Percentiles rank a stretch among this genome's conserved stretches.
phyloP scores from a whole-genome alignment of 2,797 vertebrate genomes.

The Acanthis flammea region DNA sequence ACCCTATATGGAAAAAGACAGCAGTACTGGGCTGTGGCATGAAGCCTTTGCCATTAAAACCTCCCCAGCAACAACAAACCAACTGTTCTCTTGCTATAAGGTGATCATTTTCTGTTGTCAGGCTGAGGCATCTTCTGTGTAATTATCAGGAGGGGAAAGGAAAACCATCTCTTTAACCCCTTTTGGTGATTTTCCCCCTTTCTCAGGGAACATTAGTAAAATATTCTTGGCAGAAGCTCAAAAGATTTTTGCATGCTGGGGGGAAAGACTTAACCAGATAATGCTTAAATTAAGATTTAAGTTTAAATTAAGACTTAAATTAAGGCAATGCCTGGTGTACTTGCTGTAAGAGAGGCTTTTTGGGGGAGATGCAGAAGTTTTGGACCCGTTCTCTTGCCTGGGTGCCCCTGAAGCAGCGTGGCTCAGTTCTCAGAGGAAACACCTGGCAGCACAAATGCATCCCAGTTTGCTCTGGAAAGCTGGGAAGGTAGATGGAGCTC shows the following conservation, averaged over 20 bases:
- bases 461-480: not conserved
- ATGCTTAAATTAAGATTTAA: no score
- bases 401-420: not conserved
- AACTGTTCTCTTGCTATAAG: not conserved
- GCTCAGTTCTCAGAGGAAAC: not conserved
- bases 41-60: not conserved
- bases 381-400: not conserved
- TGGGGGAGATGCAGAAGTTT: not conserved
- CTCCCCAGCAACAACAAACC: not conserved
- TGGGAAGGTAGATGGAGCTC: slow-evolving; percentile 48
- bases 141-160: not conserved
- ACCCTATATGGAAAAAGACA: not conserved
- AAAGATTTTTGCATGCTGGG: not conserved
- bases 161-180: not conserved
- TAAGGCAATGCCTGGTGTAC: not conserved
- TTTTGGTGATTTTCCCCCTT: not conserved
- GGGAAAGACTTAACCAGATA: not conserved
- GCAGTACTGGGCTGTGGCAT: not conserved
- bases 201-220: not conserved
- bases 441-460: not conserved
- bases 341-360: not conserved
- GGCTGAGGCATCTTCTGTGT: not conserved
- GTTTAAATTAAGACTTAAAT: no score
- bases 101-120: not conserved
- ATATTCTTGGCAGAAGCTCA: not conserved